Percentiles rank a stretch among this genome's conserved stretches.
Conservation (phyloP, 2,888 invertebrate genomes). For the Lysandra coridon region DNA sequence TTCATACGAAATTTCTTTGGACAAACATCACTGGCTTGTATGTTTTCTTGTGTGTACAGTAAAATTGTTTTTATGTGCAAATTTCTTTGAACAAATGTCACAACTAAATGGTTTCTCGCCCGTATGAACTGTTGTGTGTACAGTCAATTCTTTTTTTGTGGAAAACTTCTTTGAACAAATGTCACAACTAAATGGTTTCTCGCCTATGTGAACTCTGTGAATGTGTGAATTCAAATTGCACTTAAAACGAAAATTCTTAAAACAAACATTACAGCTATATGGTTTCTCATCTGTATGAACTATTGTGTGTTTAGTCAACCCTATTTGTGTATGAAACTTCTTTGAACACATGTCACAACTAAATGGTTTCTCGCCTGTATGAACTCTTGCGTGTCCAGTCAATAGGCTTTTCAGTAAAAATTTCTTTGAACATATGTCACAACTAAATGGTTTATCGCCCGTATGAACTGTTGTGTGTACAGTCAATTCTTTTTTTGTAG, state of each 20-base stretch:
- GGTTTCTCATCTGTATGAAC: background rate
- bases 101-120: slow-evolving; percentile 1
- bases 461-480: background rate
- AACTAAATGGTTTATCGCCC: background rate
- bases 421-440: background rate
- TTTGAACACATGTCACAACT: background rate
- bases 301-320: background rate
- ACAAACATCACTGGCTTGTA: background rate
- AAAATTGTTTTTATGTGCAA: too few species aligned
- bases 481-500: background rate
- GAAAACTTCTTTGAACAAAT: background rate
- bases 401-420: background rate
- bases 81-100: too few species aligned
- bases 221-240: background rate
- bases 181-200: background rate
- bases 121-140: background rate
- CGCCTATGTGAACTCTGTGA: background rate
- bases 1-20: too few species aligned
- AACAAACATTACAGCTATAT: background rate
- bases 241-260: background rate
- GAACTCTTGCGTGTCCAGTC: background rate
- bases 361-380: background rate
- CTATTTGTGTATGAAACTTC: background rate
- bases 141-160: background rate
- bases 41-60: too few species aligned